These are phyloP conservation scores for Adoxophyes honmai DNA, from an alignment of 1,140 invertebrate species.

Conservation along the genomic window DNA sequence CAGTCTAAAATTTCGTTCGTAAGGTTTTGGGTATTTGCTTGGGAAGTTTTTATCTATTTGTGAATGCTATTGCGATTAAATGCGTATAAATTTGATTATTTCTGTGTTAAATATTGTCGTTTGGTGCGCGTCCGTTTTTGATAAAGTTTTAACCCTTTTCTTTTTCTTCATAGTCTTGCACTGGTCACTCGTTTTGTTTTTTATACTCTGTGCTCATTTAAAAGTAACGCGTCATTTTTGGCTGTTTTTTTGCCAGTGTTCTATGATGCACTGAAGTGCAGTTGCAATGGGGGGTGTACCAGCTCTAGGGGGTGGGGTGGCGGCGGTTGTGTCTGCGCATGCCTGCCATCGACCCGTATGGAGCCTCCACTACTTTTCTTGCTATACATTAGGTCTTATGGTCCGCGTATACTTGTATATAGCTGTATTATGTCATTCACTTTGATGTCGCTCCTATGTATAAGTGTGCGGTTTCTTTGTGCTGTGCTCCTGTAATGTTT, in stretches of 20 bases:
- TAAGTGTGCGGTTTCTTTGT: too few species aligned
- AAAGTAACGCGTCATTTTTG: constrained; percentile 22
- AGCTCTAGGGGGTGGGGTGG: constrained; percentile 32
- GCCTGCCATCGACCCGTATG: constrained; percentile 62
- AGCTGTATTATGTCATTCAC: constrained; percentile 71
- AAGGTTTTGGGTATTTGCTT: constrained; percentile 62
- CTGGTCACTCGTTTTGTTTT: too few species aligned
- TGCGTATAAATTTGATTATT: constrained; percentile 62
- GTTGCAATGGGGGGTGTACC: constrained; percentile 54
- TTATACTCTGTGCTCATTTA: too few species aligned
- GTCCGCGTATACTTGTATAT: constrained; percentile 26
- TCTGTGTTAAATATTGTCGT: constrained; percentile 49
- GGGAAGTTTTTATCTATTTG: constrained; percentile 36
- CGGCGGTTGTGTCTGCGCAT: constrained; percentile 33
- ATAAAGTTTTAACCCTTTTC: constrained; percentile 49
- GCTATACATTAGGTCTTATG: constrained; percentile 28
- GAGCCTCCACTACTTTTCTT: constrained; percentile 55
- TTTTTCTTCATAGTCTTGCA: constrained; percentile 72
- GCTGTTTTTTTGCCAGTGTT: constrained; percentile 57
- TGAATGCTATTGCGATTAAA: constrained; percentile 54
- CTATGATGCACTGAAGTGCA: constrained; percentile 70
- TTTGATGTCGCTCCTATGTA: constrained; percentile 49
- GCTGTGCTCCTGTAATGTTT: too few species aligned
- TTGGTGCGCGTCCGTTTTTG: constrained; percentile 36
- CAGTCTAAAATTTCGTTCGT: constrained; percentile 75